These are phyloP conservation scores for Eupsittula cactorum DNA, from an alignment of 2,113 vertebrate species.

Conservation along the genomic window DNA sequence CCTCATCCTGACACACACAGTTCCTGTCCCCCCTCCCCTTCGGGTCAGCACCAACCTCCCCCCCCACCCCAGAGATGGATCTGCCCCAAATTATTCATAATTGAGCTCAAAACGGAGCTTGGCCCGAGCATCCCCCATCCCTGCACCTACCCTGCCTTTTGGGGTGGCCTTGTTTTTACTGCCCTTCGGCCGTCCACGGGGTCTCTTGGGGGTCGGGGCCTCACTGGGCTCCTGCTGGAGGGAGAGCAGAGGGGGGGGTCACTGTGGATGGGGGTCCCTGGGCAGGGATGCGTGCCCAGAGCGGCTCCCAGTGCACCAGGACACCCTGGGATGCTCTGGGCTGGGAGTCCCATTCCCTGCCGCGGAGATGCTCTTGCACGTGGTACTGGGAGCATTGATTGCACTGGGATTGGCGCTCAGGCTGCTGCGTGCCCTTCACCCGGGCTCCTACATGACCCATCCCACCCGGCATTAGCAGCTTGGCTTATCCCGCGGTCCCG, in stretches of 20 bases:
- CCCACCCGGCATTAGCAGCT: background rate
- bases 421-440: background rate
- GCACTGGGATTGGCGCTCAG: background rate
- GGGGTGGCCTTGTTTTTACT: slow-evolving; percentile 90
- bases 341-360: background rate
- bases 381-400: background rate
- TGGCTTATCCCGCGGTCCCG: fast-evolving
- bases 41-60: background rate
- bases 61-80: background rate
- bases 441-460: fast-evolving
- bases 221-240: slow-evolving; percentile 88
- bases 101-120: fast-evolving
- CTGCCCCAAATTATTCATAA: background rate
- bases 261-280: fast-evolving
- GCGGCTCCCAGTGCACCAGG: fast-evolving
- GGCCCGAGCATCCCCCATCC: fast-evolving
- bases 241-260: background rate
- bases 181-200: slow-evolving; percentile 93
- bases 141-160: slow-evolving; percentile 84
- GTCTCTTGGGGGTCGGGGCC: slow-evolving; percentile 91
- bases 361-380: background rate
- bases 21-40: background rate
- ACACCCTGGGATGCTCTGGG: fast-evolving
- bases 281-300: background rate
- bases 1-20: background rate